Evolutionary conservation across 1,140 invertebrate species (phyloP), one percentile per base, ranked within the genome.

Genomic region (Diorhabda elongata): DNA sequence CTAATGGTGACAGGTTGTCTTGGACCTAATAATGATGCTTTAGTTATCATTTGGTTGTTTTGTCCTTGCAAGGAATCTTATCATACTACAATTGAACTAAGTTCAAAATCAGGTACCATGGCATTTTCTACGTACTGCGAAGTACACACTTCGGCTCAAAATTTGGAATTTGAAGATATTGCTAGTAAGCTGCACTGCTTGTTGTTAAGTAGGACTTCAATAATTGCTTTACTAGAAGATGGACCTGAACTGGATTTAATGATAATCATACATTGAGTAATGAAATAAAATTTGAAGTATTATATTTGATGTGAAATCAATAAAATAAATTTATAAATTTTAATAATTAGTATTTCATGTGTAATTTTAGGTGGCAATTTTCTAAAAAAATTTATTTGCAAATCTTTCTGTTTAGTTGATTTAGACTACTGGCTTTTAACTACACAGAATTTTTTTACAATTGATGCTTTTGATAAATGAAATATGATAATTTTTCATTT

Each of bases 21-120:
- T 26, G 77, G 5, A 11, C 26, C 4, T 71, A 73, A 56, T 61
- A 61, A 11, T 69, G 68, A 61, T 61, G 69, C 75, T 2, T 75
- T 73, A 58, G 72, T 73, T 0, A 3, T 80, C 2, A 73, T 75
- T 61, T 79, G 79, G 79, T 44, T 80, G 43, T 77, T 79, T 63
- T 76, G 74, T 5, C 77, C 75, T 67, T 75, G 70, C 11, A 74
- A 74, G 2, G 73, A 77, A n/a, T 61, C 58, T 44, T 77, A 74
- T 69, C 73, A 75, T 61, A 76, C 72, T 57, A 79, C 78, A 2
- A 66, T 80, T 8, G 78, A 79, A 67, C 56, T 80, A 44, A 64
- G 73, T 0, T 78, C 78, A 11, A 62, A 71, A 42, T 60, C 73
- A 9, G 77, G 77, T 42, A 73, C 69, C 9, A 68, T 77, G 42